Percentiles rank a stretch among this genome's conserved stretches.
phyloP scores from a whole-genome alignment of 2,888 invertebrate species.

The Synergus umbraculus region DNA sequence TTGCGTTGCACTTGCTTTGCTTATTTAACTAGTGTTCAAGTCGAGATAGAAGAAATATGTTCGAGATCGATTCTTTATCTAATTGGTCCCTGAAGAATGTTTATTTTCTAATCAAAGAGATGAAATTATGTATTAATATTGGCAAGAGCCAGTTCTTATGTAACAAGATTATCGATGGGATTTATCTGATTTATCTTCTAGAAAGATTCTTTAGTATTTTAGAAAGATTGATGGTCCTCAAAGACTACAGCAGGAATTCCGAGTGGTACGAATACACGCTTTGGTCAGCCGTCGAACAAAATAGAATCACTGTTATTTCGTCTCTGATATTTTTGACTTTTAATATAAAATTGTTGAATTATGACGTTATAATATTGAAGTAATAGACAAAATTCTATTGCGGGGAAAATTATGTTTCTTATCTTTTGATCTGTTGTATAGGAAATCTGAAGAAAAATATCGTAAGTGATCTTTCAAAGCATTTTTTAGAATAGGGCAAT shows the following conservation, averaged over 20 bases:
- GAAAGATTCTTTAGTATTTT: background rate
- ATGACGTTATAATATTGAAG: too few relatives aligned
- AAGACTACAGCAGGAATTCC: slow-evolving; percentile 1
- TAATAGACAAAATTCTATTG: too few relatives aligned
- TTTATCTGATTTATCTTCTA: background rate
- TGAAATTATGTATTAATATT: too few relatives aligned
- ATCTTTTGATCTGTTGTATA: too few relatives aligned
- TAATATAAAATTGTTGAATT: background rate
- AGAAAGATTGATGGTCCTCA: background rate
- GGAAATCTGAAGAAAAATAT: background rate
- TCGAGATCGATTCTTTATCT: background rate
- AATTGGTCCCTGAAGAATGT: background rate
- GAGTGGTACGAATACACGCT: slow-evolving; percentile 12
- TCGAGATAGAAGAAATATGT: background rate
- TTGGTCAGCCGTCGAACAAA: slow-evolving; percentile 9
- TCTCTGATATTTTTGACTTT: background rate
- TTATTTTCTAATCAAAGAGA: background rate
- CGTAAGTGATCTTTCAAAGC: slow-evolving; percentile 1
- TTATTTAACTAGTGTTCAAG: background rate
- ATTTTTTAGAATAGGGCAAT: background rate
- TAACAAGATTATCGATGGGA: background rate
- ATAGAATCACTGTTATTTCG: background rate
- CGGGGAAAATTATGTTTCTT: too few relatives aligned
- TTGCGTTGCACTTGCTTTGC: background rate
- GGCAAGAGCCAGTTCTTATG: background rate